Percentiles rank a stretch among this genome's conserved stretches.
These are phyloP conservation scores for Drosophila histrio DNA, from an alignment of 2,888 invertebrate species.

Conservation along the genomic window DNA sequence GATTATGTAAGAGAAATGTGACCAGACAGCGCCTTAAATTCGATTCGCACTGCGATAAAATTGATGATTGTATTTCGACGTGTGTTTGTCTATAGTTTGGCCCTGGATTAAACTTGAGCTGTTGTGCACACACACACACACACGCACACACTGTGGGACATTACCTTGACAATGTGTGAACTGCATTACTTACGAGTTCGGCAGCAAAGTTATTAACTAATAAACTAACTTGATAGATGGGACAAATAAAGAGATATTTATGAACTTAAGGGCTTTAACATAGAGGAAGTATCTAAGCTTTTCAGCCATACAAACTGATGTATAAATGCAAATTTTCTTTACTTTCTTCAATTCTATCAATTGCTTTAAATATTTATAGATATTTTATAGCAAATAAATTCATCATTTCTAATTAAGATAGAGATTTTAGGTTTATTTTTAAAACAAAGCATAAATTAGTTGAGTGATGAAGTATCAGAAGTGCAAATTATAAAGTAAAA, in stretches of 20 bases:
- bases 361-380: neutral
- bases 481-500: too few species aligned
- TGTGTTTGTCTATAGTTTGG: slow-evolving; percentile 37
- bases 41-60: slow-evolving; percentile 47
- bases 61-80: slow-evolving; percentile 41
- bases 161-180: slow-evolving; percentile 46
- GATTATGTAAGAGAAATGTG: slow-evolving; percentile 70
- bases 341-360: neutral
- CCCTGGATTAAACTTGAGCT: slow-evolving; percentile 66
- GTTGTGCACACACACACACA: slow-evolving; percentile 18
- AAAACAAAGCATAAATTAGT: too few species aligned
- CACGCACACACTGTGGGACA: slow-evolving; percentile 3
- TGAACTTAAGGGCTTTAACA: neutral
- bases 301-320: neutral
- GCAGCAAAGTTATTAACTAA: slow-evolving; percentile 38
- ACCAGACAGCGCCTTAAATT: slow-evolving; percentile 39
- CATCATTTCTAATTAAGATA: neutral
- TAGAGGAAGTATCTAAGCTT: neutral
- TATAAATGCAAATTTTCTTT: neutral
- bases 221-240: slow-evolving; percentile 39
- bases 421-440: too few species aligned
- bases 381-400: neutral
- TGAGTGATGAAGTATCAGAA: too few species aligned
- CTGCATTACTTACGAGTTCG: slow-evolving; percentile 31
- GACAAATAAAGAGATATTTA: slow-evolving; percentile 30